Conservation (phyloP, 2,113 vertebrate species). For the Neotragus pygmaeus region DNA sequence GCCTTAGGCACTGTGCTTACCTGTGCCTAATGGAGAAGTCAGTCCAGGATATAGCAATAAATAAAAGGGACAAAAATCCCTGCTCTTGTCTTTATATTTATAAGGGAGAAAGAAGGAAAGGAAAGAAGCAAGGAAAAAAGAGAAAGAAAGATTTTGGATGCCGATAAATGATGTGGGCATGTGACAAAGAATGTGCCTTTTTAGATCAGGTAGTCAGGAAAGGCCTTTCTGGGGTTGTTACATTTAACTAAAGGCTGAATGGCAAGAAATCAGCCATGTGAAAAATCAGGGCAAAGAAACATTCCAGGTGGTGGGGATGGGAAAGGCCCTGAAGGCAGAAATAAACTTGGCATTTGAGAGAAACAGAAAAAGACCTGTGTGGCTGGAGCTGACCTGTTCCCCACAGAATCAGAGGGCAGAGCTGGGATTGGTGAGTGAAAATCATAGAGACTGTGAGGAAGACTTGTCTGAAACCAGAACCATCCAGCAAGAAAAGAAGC, state of each 20-base stretch:
- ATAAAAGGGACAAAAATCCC: not conserved
- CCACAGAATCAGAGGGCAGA: not conserved
- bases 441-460: not conserved
- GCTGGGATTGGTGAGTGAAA: not conserved
- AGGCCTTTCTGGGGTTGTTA: not conserved
- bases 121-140: not conserved
- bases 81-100: not conserved
- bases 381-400: not conserved
- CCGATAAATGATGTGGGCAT: not conserved
- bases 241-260: not conserved
- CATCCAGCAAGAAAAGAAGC: not conserved
- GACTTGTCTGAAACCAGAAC: not conserved
- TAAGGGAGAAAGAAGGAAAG: not conserved
- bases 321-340: not conserved
- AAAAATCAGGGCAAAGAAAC: not conserved
- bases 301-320: not conserved
- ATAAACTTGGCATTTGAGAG: slow-evolving; percentile 1
- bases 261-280: not conserved
- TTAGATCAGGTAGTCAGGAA: not conserved
- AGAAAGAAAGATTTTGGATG: not conserved
- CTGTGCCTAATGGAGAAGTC: not conserved
- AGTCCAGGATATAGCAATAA: not conserved
- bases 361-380: not conserved
- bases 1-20: not conserved
- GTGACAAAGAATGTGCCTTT: not conserved